phyloP scores from a whole-genome alignment of 1,140 invertebrate genomes.

The Drusus annulatus region DNA sequence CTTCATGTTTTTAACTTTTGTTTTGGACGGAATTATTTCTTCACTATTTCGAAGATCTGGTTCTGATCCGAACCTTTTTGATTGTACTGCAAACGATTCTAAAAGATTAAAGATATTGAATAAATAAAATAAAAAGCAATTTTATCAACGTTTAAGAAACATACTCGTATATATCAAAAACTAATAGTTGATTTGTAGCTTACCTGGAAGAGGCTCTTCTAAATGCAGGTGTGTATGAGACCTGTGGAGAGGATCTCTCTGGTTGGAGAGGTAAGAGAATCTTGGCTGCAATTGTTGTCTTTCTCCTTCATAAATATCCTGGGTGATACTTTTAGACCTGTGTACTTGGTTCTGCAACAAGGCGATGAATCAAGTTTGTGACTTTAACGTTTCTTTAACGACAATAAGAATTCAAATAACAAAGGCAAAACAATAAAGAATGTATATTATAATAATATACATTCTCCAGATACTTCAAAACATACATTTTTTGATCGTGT shows the following conservation, averaged over 20 bases:
- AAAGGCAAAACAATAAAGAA: too few relatives aligned
- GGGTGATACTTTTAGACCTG: slow-evolving; percentile 55
- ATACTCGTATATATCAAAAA: too few relatives aligned
- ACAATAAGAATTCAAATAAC: too few relatives aligned
- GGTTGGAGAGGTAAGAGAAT: slow-evolving; percentile 57
- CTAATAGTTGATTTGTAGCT: too few relatives aligned
- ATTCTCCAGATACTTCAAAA: too few relatives aligned
- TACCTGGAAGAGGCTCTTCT: slow-evolving; percentile 52
- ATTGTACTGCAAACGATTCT: slow-evolving; percentile 55
- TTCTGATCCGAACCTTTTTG: slow-evolving; percentile 80
- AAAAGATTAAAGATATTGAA: too few relatives aligned
- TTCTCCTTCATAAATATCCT: slow-evolving; percentile 51
- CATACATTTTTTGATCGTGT: too few relatives aligned
- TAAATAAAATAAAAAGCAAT: too few relatives aligned
- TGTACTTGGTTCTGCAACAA: slow-evolving; percentile 53
- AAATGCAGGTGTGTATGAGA: slow-evolving; percentile 69
- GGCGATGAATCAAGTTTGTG: too few relatives aligned
- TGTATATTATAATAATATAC: too few relatives aligned
- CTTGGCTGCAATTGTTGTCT: slow-evolving; percentile 39
- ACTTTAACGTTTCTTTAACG: too few relatives aligned
- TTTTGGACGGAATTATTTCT: slow-evolving; percentile 60
- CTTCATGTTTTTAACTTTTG: slow-evolving; percentile 67
- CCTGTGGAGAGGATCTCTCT: slow-evolving; percentile 67
- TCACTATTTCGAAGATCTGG: slow-evolving; percentile 76
- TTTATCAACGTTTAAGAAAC: too few relatives aligned